These are phyloP conservation scores for Microcebus griseorufus DNA, from an alignment of 2,113 vertebrate genomes.

Conservation along the genomic window DNA sequence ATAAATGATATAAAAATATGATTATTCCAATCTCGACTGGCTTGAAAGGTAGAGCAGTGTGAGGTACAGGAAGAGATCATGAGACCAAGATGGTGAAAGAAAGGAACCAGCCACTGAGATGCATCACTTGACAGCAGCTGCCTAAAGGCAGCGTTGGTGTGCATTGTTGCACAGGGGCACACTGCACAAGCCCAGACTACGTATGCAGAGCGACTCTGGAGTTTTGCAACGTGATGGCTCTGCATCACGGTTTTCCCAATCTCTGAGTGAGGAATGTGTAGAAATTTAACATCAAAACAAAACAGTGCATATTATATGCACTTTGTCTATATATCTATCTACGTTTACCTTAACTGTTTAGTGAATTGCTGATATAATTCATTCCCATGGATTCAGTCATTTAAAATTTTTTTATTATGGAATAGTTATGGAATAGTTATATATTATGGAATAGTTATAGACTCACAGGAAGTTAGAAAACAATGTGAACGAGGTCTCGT, in stretches of 20 bases:
- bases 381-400: not conserved
- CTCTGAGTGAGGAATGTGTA: not conserved
- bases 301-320: not conserved
- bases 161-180: not conserved
- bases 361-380: not conserved
- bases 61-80: not conserved
- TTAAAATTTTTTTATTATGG: not conserved
- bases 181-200: not conserved
- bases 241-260: fast-evolving
- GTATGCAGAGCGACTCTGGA: fast-evolving
- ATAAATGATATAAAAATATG: not conserved
- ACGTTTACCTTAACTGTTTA: not conserved
- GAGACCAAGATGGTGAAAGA: not conserved
- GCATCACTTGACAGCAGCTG: not conserved
- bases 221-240: not conserved
- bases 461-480: not conserved
- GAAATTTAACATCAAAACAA: not conserved
- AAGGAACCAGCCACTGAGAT: not conserved
- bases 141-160: not conserved
- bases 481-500: not conserved
- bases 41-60: not conserved
- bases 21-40: not conserved
- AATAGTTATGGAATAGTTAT: not conserved
- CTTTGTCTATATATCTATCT: not conserved
- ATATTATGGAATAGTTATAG: not conserved